Evolutionary conservation across 1,140 invertebrate species (phyloP), one percentile per base, ranked within the genome.

Genomic region (Chelonus insularis): DNA sequence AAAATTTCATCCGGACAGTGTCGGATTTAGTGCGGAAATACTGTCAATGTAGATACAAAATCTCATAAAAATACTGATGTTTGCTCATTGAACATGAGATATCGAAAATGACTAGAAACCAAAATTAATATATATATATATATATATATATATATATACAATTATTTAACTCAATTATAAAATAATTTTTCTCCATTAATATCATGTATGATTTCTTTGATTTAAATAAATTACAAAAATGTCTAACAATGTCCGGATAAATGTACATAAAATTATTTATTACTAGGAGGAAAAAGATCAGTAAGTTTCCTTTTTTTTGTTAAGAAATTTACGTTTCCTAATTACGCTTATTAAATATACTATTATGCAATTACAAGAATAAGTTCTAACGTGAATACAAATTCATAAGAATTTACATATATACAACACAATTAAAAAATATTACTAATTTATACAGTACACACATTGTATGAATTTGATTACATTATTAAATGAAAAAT

Each of bases 351-450:
- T n/a, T n/a, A n/a, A n/a, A n/a, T n/a, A n/a, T n/a, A n/a, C n/a
- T n/a, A n/a, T n/a, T n/a, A n/a, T n/a, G 69, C 64, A 59, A 70
- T 68, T 71, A 69, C 67, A 68, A 68, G 69, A 70, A 71, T 74
- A 65, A 67, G 56, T 55, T 60, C 58, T 58, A 65, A 63, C 67
- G 68, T 62, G 68, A 76, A 72, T 79, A 76, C 70, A 75, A 77
- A 74, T 74, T 64, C 70, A 69, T 71, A 68, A 74, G n/a, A n/a
- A n/a, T 80, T 74, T 80, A 80, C 77, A 76, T 79, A 79, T 80
- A 57, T 79, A 80, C 76, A 80, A 70, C 65, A 76, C 68, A 78
- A 79, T 74, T 68, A 72, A 77, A 78, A 60, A 72, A 71, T 68
- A 56, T 45, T 55, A 58, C n/a, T n/a, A n/a, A 52, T 36, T 12